Conservation (phyloP, 2,113 vertebrate genomes). For the Pollachius pollachius region DNA sequence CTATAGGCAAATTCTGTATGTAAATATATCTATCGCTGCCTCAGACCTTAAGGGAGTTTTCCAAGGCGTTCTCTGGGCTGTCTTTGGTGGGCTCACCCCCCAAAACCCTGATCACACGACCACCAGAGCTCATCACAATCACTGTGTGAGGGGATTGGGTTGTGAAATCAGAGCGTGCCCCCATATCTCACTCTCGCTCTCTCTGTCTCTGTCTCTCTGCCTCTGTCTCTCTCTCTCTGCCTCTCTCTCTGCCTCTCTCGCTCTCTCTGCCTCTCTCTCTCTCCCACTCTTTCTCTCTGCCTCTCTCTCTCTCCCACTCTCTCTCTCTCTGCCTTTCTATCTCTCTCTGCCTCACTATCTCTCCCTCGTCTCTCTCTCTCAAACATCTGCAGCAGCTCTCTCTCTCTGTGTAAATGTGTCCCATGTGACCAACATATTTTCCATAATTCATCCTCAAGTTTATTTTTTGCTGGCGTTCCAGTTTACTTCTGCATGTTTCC, state of each 20-base stretch:
- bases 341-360: slow-evolving; percentile 19
- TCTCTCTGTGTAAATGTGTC: slow-evolving; percentile 23
- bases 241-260: background rate
- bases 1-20: background rate
- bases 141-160: background rate
- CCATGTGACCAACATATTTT: slow-evolving; percentile 44
- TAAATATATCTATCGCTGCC: too few species aligned
- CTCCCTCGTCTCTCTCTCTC: slow-evolving; percentile 16
- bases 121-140: too few species aligned
- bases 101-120: too few species aligned
- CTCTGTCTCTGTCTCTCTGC: background rate
- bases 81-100: too few species aligned
- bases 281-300: background rate
- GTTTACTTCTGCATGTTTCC: slow-evolving; percentile 54
- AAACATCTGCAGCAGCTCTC: slow-evolving; percentile 46
- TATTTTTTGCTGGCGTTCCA: slow-evolving; percentile 26
- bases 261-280: too few species aligned
- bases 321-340: background rate
- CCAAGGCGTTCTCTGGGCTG: too few species aligned
- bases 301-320: background rate
- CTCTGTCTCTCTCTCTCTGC: background rate
- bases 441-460: slow-evolving; percentile 55
- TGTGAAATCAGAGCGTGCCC: background rate
- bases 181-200: background rate
- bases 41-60: too few species aligned